Evolutionary conservation across 37 sponge, comb jelly and placozoan species (phyloP), one percentile per base, ranked within the genome.

Genomic region (Haliclona indistincta): DNA sequence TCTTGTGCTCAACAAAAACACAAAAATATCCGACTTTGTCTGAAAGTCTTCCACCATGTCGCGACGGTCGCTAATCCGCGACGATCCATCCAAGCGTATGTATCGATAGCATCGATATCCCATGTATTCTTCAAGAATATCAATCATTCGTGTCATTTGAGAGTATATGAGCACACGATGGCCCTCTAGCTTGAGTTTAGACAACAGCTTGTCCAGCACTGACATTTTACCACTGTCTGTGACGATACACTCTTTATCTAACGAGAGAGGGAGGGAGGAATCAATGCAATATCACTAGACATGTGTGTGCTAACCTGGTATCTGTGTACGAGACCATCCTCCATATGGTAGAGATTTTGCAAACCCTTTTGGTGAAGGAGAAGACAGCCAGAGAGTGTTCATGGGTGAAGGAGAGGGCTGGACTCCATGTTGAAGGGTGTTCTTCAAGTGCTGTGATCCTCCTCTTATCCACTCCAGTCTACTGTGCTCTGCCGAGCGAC

Each of bases 1-100:
- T 38, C 97, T 77, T 0, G 97, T 96, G 70, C 97, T 96, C 51
- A 96, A 73, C 37, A 96, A 73, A 54, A 96, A 96, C 39, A 85
- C 97, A 87, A 96, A 96, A 54, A 96, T 93, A 54, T 96, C 95
- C 6, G 94, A 77, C 80, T 79, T 94, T 22, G 70, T 78, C 74
- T 96, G 97, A 69, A 96, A 96, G 70, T 96, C 97, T 36, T 80
- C 97, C 42, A 96, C 97, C 97, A 96, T 96, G 76, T 96, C 97
- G n/a, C 97, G 61, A 28, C 97, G 63, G 28, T 96, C 97, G 11
- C 95, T 89, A 44, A 96, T 96, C 66, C 72, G 51, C 2, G 95
- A 96, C 52, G 95, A 94, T 29, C 97, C 97, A 47, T 96, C 97
- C 68, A 96, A 67, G 6, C 97, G 38, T 44, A 94, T 96, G 71